Percentiles rank a stretch among this genome's conserved stretches.
These are phyloP conservation scores for Nycteola revayana DNA, from an alignment of 2,888 invertebrate genomes.

Conservation along the genomic window DNA sequence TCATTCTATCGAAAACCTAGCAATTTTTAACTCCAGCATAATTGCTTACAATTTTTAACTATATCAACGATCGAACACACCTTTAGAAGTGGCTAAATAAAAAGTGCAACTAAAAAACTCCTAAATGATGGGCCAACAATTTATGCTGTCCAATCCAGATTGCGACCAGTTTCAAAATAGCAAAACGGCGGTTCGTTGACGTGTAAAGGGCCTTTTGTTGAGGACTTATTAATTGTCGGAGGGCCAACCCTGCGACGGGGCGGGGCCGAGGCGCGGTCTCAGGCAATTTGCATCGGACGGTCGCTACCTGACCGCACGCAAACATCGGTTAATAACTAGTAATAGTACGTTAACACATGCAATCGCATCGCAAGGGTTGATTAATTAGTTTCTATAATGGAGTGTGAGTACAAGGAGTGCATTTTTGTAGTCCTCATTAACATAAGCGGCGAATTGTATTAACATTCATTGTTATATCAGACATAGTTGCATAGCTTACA, in stretches of 20 bases:
- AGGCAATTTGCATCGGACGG: constrained; percentile 37
- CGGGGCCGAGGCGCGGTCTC: constrained; percentile 34
- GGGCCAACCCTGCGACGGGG: constrained; percentile 31
- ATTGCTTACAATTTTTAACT: constrained; percentile 11
- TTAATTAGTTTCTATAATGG: constrained; percentile 30
- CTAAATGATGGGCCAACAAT: too few relatives aligned
- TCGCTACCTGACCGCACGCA: constrained; percentile 35
- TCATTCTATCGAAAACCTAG: constrained; percentile 1
- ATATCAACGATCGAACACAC: constrained; percentile 1
- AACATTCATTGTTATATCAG: constrained; percentile 11
- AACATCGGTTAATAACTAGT: constrained; percentile 27
- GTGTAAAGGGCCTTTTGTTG: constrained; percentile 25
- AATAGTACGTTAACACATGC: constrained; percentile 40
- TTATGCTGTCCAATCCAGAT: constrained; percentile 7
- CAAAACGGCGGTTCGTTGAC: constrained; percentile 10
- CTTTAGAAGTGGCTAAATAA: not conserved
- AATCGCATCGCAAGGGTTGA: constrained; percentile 33
- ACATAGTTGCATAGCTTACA: constrained; percentile 4
- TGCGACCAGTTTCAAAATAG: constrained; percentile 12
- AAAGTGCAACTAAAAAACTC: too few relatives aligned
- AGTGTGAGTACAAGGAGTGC: constrained; percentile 2
- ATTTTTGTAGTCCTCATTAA: constrained; percentile 5
- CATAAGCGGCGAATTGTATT: constrained; percentile 6
- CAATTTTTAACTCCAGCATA: constrained; percentile 9
- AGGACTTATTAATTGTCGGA: constrained; percentile 29